Conservation (phyloP, 2,888 invertebrate genomes). For the Xestia xanthographa region DNA sequence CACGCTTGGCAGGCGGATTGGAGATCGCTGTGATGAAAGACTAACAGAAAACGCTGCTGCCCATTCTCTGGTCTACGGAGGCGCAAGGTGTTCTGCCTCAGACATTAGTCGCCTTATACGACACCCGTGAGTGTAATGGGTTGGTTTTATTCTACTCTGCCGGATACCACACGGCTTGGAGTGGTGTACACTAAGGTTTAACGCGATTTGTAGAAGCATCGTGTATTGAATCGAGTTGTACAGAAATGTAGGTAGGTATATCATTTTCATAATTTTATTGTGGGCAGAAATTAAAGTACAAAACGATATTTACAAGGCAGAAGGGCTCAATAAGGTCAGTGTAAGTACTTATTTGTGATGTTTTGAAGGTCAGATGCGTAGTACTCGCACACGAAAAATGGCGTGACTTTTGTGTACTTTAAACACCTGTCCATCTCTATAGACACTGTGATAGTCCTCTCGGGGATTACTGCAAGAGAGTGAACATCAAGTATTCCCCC, state of each 20-base stretch:
- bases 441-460: background rate
- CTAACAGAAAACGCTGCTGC: too few relatives aligned
- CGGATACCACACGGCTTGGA: too few relatives aligned
- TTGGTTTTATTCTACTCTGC: too few relatives aligned
- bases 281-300: background rate
- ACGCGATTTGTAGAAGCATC: constrained; percentile 29
- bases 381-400: too few relatives aligned
- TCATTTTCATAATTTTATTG: background rate
- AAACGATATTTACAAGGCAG: background rate
- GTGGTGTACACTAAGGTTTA: constrained; percentile 16
- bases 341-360: background rate
- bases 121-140: too few relatives aligned
- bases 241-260: background rate
- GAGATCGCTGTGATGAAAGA: too few relatives aligned
- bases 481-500: constrained; percentile 40
- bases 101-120: too few relatives aligned
- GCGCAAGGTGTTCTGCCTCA: too few relatives aligned
- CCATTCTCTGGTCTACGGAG: too few relatives aligned
- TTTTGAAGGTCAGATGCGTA: background rate
- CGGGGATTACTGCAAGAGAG: background rate
- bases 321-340: background rate
- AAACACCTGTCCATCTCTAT: background rate
- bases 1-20: too few relatives aligned
- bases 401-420: background rate
- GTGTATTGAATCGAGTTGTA: constrained; percentile 18